phyloP scores from a whole-genome alignment of 2,888 invertebrate species.

The Acheta domesticus region DNA sequence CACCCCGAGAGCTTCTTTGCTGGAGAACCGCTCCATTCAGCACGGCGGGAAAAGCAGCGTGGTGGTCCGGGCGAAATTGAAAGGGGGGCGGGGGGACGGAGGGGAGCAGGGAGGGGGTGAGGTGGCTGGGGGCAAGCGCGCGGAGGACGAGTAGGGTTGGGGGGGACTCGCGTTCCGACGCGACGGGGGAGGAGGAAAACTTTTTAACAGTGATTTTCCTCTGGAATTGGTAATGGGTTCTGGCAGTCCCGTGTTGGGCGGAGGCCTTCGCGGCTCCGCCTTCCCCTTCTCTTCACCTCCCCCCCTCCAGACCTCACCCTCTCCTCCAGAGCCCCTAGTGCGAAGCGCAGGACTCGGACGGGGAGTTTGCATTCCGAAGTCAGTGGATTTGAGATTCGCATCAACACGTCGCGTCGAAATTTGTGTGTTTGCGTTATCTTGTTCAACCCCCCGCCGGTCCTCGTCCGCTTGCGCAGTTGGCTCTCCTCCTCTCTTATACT shows the following conservation, averaged over 20 bases:
- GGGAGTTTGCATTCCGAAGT: slow-evolving; percentile 18
- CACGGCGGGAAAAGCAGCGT: not conserved
- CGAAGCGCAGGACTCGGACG: not conserved
- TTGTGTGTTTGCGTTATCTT: slow-evolving; percentile 18
- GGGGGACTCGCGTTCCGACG: not conserved
- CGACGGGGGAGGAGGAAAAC: not conserved
- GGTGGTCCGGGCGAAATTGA: not conserved
- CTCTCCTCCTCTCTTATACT: not conserved
- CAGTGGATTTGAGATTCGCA: slow-evolving; percentile 18
- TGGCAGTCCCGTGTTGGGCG: not conserved
- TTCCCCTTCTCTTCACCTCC: too few relatives aligned
- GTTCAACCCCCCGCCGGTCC: not conserved
- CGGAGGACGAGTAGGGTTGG: not conserved
- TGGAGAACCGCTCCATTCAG: not conserved
- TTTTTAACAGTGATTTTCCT: slow-evolving; percentile 2
- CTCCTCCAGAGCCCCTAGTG: not conserved
- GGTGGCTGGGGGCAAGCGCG: not conserved
- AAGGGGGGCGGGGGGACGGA: not conserved
- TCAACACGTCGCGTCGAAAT: slow-evolving; percentile 7
- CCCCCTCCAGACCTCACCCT: not conserved
- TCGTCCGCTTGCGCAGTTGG: not conserved
- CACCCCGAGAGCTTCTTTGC: too few relatives aligned
- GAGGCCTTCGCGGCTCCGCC: too few relatives aligned
- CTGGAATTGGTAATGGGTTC: slow-evolving; percentile 18
- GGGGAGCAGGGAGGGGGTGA: not conserved